phyloP scores from a whole-genome alignment of 2,888 invertebrate species.

The Coleophora deauratella region DNA sequence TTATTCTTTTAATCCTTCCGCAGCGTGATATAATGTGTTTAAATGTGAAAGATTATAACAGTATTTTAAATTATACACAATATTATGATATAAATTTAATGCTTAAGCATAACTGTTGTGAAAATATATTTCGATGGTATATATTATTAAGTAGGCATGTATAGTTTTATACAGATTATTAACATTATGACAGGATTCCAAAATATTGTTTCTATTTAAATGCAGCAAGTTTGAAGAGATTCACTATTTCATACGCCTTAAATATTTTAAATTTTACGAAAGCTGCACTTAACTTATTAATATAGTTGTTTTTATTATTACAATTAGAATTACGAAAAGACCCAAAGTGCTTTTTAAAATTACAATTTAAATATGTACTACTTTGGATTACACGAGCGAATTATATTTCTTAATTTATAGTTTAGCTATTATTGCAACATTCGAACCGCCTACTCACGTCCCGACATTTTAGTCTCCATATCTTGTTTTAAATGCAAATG shows the following conservation, averaged over 20 bases:
- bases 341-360: constrained; percentile 41
- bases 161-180: constrained; percentile 30
- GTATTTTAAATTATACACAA: too few species aligned
- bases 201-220: constrained; percentile 35
- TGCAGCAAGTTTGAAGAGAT: constrained; percentile 48
- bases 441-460: constrained; percentile 22
- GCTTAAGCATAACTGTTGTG: too few species aligned
- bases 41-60: too few species aligned
- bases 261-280: constrained; percentile 32
- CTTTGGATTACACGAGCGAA: constrained; percentile 46
- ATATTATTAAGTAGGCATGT: too few species aligned
- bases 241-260: constrained; percentile 35
- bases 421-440: constrained; percentile 38
- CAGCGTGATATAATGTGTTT: too few species aligned
- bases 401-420: constrained; percentile 42
- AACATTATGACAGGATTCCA: constrained; percentile 41
- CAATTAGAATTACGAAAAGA: constrained; percentile 52
- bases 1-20: too few species aligned
- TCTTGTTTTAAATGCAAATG: constrained; percentile 53
- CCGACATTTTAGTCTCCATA: constrained; percentile 34
- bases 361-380: constrained; percentile 35
- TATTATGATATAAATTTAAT: too few species aligned
- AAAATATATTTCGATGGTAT: too few species aligned
- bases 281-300: constrained; percentile 52
- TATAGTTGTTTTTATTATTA: constrained; percentile 28